Evolutionary conservation across 2,888 invertebrate genomes (phyloP).

Genomic region (Autographa gamma): DNA sequence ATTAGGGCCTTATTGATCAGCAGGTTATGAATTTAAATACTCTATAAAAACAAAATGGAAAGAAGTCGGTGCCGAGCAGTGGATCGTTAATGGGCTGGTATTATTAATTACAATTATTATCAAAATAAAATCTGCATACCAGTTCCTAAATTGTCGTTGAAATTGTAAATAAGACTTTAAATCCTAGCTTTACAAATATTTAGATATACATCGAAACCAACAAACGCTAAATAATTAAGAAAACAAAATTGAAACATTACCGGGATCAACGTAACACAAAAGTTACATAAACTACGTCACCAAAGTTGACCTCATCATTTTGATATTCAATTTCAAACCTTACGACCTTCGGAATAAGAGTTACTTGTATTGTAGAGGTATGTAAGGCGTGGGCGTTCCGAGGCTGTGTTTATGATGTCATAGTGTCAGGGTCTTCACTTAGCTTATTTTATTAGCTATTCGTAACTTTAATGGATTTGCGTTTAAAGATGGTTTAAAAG

Average conservation of each 20-base stretch:
- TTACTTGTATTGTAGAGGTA: conserved; percentile 9
- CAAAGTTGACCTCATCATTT: conserved; percentile 9
- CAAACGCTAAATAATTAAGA: conserved; percentile 20
- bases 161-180: no score
- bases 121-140: no score
- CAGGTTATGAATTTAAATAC: no score
- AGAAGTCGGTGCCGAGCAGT: no score
- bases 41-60: no score
- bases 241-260: conserved; percentile 39
- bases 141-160: no score
- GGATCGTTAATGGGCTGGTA: no score
- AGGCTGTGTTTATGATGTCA: conserved; percentile 74
- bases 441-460: conserved; percentile 58
- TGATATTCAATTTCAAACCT: conserved; percentile 29
- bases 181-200: no score
- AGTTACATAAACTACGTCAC: conserved; percentile 46
- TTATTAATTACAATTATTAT: no score
- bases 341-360: conserved; percentile 32
- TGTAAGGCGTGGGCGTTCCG: conserved; percentile 64
- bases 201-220: not conserved
- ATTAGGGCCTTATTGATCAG: no score
- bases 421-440: conserved; percentile 76
- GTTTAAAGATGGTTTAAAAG: conserved; percentile 23
- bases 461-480: conserved; percentile 48
- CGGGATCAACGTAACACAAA: conserved; percentile 55